Conservation (phyloP, 2,113 vertebrate species). For the Catharus bicknelli region DNA sequence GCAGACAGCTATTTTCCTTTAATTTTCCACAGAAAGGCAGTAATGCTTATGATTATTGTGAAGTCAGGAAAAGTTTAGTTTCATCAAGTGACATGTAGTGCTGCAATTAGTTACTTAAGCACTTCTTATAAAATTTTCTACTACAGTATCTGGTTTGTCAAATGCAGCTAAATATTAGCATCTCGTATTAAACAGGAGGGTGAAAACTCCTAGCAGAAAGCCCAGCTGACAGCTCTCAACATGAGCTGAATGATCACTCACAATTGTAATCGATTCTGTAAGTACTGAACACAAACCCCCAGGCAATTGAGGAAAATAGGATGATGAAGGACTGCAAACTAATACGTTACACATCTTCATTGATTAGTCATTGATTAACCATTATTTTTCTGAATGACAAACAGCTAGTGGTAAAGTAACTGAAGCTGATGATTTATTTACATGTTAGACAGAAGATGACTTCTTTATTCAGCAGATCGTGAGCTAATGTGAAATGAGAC, state of each 20-base stretch:
- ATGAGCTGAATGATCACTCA: slow-evolving; percentile 86
- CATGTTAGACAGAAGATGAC: slow-evolving; percentile 78
- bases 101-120: slow-evolving; percentile 80
- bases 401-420: slow-evolving; percentile 85
- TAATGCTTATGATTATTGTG: slow-evolving; percentile 83
- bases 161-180: slow-evolving; percentile 75
- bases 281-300: slow-evolving; percentile 82
- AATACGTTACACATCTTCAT: slow-evolving; percentile 87
- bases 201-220: slow-evolving; percentile 71
- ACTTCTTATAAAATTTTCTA: slow-evolving; percentile 69
- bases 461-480: slow-evolving; percentile 79
- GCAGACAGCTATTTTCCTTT: slow-evolving; percentile 78
- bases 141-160: slow-evolving; percentile 68
- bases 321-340: slow-evolving; percentile 86
- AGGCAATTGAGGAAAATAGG: slow-evolving; percentile 84
- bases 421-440: slow-evolving; percentile 87
- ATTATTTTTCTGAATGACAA: slow-evolving; percentile 87
- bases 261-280: slow-evolving; percentile 87
- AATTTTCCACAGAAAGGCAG: slow-evolving; percentile 79
- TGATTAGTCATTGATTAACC: slow-evolving; percentile 89
- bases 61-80: slow-evolving; percentile 83
- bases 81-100: slow-evolving; percentile 78
- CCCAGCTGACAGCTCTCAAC: slow-evolving; percentile 82
- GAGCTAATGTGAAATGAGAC: slow-evolving; percentile 68
- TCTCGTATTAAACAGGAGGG: slow-evolving; percentile 71